Evolutionary conservation across 2,888 invertebrate species (phyloP), one percentile per base, ranked within the genome.

Genomic region (Hermaeophaga mercurialis): DNA sequence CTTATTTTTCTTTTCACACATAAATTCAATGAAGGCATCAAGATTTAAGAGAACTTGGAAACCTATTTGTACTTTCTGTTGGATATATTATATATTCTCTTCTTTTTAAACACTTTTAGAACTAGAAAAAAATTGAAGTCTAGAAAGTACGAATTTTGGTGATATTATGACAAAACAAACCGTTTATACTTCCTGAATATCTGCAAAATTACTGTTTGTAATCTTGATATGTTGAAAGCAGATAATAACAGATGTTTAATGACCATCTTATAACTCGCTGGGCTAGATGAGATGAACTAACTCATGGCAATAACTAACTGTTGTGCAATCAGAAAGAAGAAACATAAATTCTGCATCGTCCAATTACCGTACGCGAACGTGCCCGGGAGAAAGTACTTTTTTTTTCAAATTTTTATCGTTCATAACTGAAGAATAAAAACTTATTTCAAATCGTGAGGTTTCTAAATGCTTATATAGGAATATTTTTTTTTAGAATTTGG

Each of bases 381-480:
- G 36, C 36, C 36, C 17, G 15, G 9, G 48, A 48, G 48, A 48
- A 48, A 48, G 48, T 48, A 36, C 15, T 8, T 17, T 15, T 36
- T 36, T 14, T 33, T 33, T 15, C 3, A 36, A 36, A 15, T 36
- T 36, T 36, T 34, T 34, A 34, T 34, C 17, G 17, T 15, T 36
- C 17, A 36, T 36, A 22, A 22, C 22, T n/a, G n/a, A 33, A 14
- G 14, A 33, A 14, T 33, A 33, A 33, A 33, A 33, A 11, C 5
- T 26, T 36, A 24, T 48, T 48, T 26, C 7, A 14, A 2, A 7
- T 48, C 48, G 48, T 48, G 48, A 26, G 39, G 17, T 48, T 48
- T 48, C 48, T 48, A 39, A 48, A 38, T 39, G 15, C 17, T 9
- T 36, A 9, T 36, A 26, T 28, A 44, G 14, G 17, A 48, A 38